Conservation (phyloP, 2,888 invertebrate species). For the Drosophila meridionalis region DNA sequence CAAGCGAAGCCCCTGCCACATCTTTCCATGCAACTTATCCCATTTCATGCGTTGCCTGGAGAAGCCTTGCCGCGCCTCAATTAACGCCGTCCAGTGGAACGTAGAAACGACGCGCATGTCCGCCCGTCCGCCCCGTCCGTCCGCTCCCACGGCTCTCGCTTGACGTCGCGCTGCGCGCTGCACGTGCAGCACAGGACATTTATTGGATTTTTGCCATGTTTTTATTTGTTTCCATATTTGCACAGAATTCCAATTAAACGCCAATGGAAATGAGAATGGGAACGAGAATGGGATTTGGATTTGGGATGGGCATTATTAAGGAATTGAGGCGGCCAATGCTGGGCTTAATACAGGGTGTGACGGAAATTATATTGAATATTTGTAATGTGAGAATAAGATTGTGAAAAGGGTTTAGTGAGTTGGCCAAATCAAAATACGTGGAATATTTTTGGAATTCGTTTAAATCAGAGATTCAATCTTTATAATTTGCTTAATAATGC, state of each 20-base stretch:
- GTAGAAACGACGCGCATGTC: conserved; percentile 19
- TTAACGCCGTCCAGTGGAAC: conserved; percentile 58
- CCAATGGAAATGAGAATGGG: conserved; percentile 54
- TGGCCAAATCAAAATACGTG: background rate
- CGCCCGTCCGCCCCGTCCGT: background rate
- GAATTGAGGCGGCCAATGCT: conserved; percentile 5
- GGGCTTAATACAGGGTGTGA: conserved; percentile 32
- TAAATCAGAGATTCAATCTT: background rate
- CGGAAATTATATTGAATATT: background rate
- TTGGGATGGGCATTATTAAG: background rate
- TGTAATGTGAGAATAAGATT: background rate
- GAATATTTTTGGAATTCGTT: background rate
- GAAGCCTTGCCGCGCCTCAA: conserved; percentile 52
- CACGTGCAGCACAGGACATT: conserved; percentile 84
- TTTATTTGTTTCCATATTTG: conserved; percentile 79
- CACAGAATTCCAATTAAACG: conserved; percentile 80
- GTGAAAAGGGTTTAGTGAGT: background rate
- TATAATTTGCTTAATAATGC: background rate
- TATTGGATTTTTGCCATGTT: conserved; percentile 83
- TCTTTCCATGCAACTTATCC: conserved; percentile 52
- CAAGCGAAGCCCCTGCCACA: conserved; percentile 19
- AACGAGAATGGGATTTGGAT: conserved; percentile 20
- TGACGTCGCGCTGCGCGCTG: conserved; percentile 61
- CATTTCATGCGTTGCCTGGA: conserved; percentile 60
- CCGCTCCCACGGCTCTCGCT: conserved; percentile 48